These are phyloP conservation scores for Conger conger DNA, from an alignment of 2,113 vertebrate species.

Conservation along the genomic window DNA sequence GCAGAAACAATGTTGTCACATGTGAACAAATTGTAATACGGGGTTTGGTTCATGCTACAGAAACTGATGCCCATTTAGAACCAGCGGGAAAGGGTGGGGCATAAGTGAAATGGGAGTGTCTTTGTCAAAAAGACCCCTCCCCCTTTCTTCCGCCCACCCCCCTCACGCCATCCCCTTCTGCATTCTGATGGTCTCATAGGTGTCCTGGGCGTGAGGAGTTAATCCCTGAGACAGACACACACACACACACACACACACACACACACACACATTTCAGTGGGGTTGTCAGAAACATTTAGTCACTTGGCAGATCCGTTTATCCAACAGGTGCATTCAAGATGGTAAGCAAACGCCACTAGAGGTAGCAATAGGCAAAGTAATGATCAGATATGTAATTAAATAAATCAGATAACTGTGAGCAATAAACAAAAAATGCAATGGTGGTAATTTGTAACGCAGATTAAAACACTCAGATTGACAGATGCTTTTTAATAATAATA, in stretches of 20 bases:
- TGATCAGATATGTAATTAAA: too few relatives aligned
- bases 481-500: too few relatives aligned
- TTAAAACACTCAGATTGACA: too few relatives aligned
- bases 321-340: too few relatives aligned
- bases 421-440: too few relatives aligned
- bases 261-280: background rate
- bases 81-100: background rate
- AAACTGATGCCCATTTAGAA: background rate
- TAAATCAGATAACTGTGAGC: too few relatives aligned
- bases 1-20: background rate
- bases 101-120: background rate
- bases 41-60: background rate
- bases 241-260: too few relatives aligned
- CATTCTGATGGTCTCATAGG: background rate
- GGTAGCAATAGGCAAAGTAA: background rate
- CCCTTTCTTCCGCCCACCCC: background rate
- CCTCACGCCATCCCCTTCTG: background rate
- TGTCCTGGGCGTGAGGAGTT: conserved; percentile 1
- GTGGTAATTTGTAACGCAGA: too few relatives aligned
- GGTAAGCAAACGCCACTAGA: background rate
- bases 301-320: too few relatives aligned
- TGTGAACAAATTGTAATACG: background rate
- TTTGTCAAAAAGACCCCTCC: background rate
- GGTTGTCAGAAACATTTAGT: background rate
- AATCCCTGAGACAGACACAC: conserved; percentile 5